These are phyloP conservation scores for Pipistrellus kuhlii DNA, from an alignment of 2,797 vertebrate species.

Conservation along the genomic window DNA sequence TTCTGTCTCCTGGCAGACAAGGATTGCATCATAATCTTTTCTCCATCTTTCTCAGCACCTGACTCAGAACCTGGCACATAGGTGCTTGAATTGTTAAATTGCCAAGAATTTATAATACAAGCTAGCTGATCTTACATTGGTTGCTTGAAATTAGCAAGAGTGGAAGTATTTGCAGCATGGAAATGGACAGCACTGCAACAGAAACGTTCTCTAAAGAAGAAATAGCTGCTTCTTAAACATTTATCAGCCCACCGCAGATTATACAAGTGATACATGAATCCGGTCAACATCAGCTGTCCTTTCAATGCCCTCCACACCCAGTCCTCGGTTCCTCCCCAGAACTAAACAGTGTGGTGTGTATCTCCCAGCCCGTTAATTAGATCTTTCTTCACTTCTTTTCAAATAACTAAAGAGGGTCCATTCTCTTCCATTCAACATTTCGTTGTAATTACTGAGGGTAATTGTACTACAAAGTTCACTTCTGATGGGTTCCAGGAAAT, in stretches of 20 bases:
- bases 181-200: neutral
- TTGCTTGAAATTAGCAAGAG: slow-evolving; percentile 18
- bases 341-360: neutral
- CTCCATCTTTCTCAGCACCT: neutral
- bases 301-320: neutral
- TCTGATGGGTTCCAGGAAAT: neutral
- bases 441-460: neutral
- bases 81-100: slow-evolving; percentile 1
- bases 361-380: neutral
- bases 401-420: neutral
- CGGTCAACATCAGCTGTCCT: neutral
- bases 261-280: too few relatives aligned
- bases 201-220: neutral
- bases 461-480: neutral
- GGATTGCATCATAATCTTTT: neutral
- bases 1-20: neutral
- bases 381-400: neutral
- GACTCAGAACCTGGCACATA: neutral
- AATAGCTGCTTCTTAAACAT: neutral
- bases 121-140: neutral
- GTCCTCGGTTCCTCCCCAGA: neutral
- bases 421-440: neutral
- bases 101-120: slow-evolving; percentile 33
- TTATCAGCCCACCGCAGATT: neutral
- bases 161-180: neutral